Evolutionary conservation across 2,888 invertebrate species (phyloP), one percentile per base, ranked within the genome.

Genomic region (Eristalis tenax): DNA sequence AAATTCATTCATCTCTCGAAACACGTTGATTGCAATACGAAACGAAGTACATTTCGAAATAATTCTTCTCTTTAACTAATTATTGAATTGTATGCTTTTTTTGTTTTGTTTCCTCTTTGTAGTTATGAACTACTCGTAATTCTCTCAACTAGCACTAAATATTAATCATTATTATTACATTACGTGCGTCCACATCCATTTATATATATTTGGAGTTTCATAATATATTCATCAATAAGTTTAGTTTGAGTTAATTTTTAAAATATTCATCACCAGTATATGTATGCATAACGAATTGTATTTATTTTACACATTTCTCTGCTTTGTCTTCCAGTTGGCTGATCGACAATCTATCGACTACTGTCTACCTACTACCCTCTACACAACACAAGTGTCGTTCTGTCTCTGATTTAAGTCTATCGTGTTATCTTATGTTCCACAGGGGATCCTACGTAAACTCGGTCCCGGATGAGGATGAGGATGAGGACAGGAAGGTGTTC

Each of bases 11-110:
- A 59, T 61, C 61, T 79, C 57, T 82, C 70, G n/a, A 76, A 87
- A 83, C 68, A 83, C 79, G 76, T 87, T 87, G 87, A 87, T 87
- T 87, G 83, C 83, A 80, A 83, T 76, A 76, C 50, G 68, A 87
- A 87, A 76, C 75, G 79, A 40, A 65, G 73, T 86, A 59, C 23
- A 56, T 66, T 50, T 18, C 50, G 50, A 18, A 50, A 8, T 50
- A 50, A 50, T 50, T 50, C 8, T 50, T 4, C 23, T 69, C 64
- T 85, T 85, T 73, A 85, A 82, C 77, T 82, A 77, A 32, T 86
- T 78, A 83, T 75, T 86, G 83, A 78, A 82, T 70, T 73, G 26
- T 43, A 8, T 57, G 68, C 43, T 64, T 80, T 11, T n/a, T n/a
- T n/a, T n/a, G n/a, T n/a, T n/a, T n/a, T n/a, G n/a, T 59, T 65